Base-by-base conservation (phyloP, 2,797 vertebrate species). In the Centropyge bicolor region DNA sequence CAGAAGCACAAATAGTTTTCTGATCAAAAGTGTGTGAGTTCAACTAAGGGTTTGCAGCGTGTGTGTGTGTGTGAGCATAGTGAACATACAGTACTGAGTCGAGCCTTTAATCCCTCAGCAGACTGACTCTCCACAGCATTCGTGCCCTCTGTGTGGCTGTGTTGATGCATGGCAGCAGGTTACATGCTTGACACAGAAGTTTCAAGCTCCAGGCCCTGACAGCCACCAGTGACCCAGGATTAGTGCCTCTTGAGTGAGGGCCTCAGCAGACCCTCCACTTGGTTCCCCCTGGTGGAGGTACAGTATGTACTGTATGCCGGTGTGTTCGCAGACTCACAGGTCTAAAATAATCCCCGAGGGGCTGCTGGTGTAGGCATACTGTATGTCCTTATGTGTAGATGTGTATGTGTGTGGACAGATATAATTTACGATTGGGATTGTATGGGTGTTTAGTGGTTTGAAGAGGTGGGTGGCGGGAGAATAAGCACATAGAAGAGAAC, bases 241-340 rank as follows among this genome's bases (percentile, higher is more conserved):
- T 89, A 88, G 79, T 75, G 73, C 52, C 51, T 73, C 41, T 19
- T 65, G 52, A 51, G 54, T 36, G 54, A 80, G 57, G 82, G 72
- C 76, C 66, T 80, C 75, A 60, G 70, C 60, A 90, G 75, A 81
- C 67, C n/a, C 60, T 74, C 59, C 88, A 89, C 86, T 81, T 84
- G 85, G 85, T 86, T 76, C 64, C 72, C 56, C 48, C 82, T 77
- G 49, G 73, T 76, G 76, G 83, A 91, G 86, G 80, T 86, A 31
- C 27, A 31, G 27, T 31, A 92, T 93, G 91, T 92, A 89, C 87
- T 91, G 84, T 87, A 93, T 92, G 92, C 75, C 36, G 80, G 59
- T 22, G 71, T 82, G 59, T 71, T 71, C 56, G 43, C 76, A 59
- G 48, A 81, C 69, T 81, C 74, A 56, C 22, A 66, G 49, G 78